These are phyloP conservation scores for Aldrovandia affinis DNA, from an alignment of 2,797 vertebrate genomes.

Conservation along the genomic window DNA sequence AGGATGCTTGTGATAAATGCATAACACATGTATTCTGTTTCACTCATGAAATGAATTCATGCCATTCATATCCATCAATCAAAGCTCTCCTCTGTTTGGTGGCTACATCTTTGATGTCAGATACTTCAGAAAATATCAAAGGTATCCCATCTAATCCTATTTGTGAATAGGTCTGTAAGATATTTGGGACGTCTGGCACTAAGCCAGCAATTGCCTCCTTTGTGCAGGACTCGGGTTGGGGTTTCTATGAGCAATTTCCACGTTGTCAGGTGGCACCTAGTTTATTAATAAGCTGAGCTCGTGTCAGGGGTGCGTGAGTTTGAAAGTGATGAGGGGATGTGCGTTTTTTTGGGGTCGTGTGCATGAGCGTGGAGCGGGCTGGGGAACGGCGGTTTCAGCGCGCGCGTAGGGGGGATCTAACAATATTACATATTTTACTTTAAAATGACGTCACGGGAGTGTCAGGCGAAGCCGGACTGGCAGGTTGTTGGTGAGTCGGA, in stretches of 20 bases:
- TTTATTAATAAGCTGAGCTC: constrained; percentile 21
- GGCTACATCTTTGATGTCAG: background rate
- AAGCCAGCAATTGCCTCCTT: background rate
- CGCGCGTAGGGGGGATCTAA: constrained; percentile 19
- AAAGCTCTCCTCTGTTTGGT: background rate
- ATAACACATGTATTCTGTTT: background rate
- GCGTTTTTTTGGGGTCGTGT: background rate
- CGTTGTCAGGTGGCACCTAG: constrained; percentile 18
- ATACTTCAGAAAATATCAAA: background rate
- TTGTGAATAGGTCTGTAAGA: background rate
- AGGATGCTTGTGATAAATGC: background rate
- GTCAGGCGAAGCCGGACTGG: constrained; percentile 67
- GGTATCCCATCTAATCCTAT: background rate
- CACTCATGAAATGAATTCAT: background rate
- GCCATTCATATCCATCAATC: background rate
- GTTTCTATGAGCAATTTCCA: constrained; percentile 12
- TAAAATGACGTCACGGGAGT: constrained; percentile 76
- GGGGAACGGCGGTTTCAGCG: constrained; percentile 20
- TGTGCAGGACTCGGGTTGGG: background rate
- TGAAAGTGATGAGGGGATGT: constrained; percentile 5
- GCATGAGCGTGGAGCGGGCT: background rate
- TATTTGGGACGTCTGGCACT: background rate
- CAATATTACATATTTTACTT: constrained; percentile 66
- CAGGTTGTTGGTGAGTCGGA: constrained; percentile 71
- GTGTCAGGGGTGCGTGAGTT: constrained; percentile 19